Evolutionary conservation across 2,797 vertebrate genomes (phyloP).

Genomic region (Pipistrellus pipistrellus): DNA sequence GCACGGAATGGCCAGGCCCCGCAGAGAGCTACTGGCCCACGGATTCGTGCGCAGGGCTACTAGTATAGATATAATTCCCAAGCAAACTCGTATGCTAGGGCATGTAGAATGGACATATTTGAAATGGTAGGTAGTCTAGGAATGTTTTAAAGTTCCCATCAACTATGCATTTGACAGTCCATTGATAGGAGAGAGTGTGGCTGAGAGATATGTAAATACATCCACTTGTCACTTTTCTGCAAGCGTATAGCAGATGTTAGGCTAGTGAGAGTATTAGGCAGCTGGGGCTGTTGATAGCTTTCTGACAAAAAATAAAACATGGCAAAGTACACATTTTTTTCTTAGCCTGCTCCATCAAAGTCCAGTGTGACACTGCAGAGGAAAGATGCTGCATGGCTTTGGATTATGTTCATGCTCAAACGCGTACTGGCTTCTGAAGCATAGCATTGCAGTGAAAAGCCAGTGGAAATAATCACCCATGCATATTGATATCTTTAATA

Average conservation of each 20-base stretch:
- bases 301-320: conserved; percentile 82
- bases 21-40: too few species aligned
- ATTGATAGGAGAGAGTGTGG: conserved; percentile 37
- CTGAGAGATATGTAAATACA: conserved; percentile 79
- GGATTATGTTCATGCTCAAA: neutral
- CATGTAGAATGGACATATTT: neutral
- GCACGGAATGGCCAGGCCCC: too few species aligned
- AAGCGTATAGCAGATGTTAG: conserved; percentile 62
- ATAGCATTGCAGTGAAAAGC: neutral
- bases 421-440: neutral
- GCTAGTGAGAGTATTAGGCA: conserved; percentile 74
- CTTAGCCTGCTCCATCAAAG: conserved; percentile 60
- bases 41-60: too few species aligned
- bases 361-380: conserved; percentile 11
- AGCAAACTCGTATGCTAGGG: neutral
- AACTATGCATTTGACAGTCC: conserved; percentile 60
- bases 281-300: conserved; percentile 65
- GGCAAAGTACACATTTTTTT: conserved; percentile 64
- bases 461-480: neutral
- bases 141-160: conserved; percentile 12
- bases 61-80: neutral
- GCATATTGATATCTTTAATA: neutral
- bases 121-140: conserved; percentile 11
- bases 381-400: conserved; percentile 44
- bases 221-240: conserved; percentile 69